Evolutionary conservation across 2,888 invertebrate genomes (phyloP).

Genomic region (Copidosoma aretas): DNA sequence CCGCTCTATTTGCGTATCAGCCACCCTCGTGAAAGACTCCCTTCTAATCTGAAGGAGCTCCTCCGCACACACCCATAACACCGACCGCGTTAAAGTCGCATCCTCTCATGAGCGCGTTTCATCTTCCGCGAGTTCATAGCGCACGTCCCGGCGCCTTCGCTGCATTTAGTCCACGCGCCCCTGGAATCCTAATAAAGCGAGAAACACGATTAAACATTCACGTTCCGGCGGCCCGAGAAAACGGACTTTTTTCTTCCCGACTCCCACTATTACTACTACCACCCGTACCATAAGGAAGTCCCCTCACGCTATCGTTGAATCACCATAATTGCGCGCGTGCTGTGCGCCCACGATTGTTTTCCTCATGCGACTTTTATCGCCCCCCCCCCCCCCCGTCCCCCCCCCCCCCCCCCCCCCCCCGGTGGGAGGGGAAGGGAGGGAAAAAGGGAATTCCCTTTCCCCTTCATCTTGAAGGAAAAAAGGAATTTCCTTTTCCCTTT

Average conservation of each 20-base stretch:
- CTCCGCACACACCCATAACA: no score
- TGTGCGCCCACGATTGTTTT: constrained; percentile 1
- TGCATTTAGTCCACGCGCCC: background rate
- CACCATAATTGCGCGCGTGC: constrained; percentile 29
- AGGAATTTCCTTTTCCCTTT: no score
- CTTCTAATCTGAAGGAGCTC: no score
- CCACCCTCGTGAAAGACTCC: no score
- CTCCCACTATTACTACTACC: no score
- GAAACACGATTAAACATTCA: background rate
- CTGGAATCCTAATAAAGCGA: background rate
- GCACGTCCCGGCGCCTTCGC: background rate
- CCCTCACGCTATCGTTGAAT: constrained; percentile 25
- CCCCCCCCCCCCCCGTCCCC: background rate
- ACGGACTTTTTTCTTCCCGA: background rate
- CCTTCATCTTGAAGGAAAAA: no score
- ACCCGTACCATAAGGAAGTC: no score
- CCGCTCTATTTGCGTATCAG: no score
- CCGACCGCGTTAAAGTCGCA: no score
- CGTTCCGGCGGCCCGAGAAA: background rate
- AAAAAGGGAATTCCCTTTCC: no score
- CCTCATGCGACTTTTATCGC: constrained; percentile 16
- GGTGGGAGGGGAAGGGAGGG: no score
- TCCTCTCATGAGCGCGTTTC: background rate
- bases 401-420: no score
- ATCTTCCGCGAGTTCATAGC: background rate